Conservation (phyloP, 2,888 invertebrate genomes). For the Elegia similella region DNA sequence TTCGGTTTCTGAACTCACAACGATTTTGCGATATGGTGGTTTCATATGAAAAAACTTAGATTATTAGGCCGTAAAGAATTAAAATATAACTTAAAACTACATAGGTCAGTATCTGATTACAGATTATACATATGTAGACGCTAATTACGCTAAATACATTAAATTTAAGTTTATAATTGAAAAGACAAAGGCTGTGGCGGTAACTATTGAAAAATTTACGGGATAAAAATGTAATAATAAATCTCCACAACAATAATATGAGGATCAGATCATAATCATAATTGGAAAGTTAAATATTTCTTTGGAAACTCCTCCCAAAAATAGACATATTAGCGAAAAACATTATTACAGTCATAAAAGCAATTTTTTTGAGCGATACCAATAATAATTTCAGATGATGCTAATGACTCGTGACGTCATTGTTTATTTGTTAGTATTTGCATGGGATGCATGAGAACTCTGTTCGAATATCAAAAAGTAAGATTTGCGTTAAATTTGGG, state of each 20-base stretch:
- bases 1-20: neutral
- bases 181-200: neutral
- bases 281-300: too few species aligned
- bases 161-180: neutral
- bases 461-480: too few species aligned
- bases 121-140: constrained; percentile 1
- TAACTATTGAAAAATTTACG: neutral
- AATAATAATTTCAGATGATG: too few species aligned
- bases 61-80: constrained; percentile 5
- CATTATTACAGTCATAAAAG: too few species aligned
- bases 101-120: constrained; percentile 13
- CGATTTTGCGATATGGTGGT: neutral
- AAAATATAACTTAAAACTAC: constrained; percentile 1
- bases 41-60: neutral
- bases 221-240: neutral
- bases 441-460: too few species aligned
- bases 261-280: neutral
- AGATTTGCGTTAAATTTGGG: too few species aligned
- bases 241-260: neutral
- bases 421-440: too few species aligned
- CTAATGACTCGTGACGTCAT: too few species aligned
- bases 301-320: too few species aligned
- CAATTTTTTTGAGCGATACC: too few species aligned
- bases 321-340: too few species aligned
- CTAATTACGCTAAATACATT: neutral